Evolutionary conservation across 1,140 invertebrate genomes (phyloP).

Genomic region (Brachionus plicatilis): DNA sequence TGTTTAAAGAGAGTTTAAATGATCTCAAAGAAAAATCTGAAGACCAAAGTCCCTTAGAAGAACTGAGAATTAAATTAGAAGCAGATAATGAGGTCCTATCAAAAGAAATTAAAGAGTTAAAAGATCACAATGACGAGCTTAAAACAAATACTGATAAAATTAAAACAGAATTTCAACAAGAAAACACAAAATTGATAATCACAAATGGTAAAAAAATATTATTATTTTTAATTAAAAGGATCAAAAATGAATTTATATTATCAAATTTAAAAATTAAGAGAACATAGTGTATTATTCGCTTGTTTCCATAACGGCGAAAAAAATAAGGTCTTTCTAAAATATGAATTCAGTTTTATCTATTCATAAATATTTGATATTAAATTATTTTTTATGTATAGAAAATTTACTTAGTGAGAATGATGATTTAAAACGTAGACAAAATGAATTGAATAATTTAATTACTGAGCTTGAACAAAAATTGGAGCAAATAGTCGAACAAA

Average conservation of each 20-base stretch:
- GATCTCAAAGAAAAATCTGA: not conserved
- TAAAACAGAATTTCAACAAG: not conserved
- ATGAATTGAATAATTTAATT: constrained; percentile 32
- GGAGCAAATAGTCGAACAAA: not conserved
- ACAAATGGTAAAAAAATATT: not conserved
- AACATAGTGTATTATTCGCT: not conserved
- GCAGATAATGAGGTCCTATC: not conserved
- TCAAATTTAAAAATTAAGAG: not conserved
- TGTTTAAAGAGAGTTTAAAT: not conserved
- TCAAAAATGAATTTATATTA: not conserved
- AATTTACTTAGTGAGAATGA: not conserved
- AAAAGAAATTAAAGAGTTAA: not conserved
- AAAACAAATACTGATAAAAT: not conserved
- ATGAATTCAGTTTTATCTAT: constrained; percentile 24
- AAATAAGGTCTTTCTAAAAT: not conserved
- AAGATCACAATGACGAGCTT: not conserved
- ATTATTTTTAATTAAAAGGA: not conserved
- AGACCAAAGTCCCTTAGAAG: not conserved
- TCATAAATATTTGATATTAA: constrained; percentile 17
- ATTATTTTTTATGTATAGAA: constrained; percentile 13
- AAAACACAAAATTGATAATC: constrained; percentile 2
- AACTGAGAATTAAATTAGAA: not conserved
- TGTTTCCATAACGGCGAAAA: constrained; percentile 23
- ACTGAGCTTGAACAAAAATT: not conserved
- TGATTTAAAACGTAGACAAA: not conserved